These are phyloP conservation scores for Coregonus ussuriensis DNA, from an alignment of 2,797 vertebrate genomes.

Conservation along the genomic window DNA sequence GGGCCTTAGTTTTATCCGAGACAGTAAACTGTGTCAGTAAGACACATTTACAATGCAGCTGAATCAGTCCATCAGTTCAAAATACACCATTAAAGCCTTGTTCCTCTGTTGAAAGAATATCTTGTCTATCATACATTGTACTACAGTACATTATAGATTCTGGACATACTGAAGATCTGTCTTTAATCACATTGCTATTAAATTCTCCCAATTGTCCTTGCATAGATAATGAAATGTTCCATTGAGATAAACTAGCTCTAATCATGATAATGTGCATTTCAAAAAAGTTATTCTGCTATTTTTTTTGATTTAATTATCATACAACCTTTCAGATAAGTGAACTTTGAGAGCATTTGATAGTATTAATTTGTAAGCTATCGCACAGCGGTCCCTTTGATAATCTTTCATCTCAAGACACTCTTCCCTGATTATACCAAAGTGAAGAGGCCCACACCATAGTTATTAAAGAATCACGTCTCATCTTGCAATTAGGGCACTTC, in stretches of 20 bases:
- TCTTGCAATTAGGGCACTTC: conserved; percentile 66
- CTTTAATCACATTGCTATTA: conserved; percentile 1
- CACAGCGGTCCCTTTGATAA: conserved; percentile 66
- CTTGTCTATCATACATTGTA: neutral
- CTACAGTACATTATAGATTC: neutral
- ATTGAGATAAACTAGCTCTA: conserved; percentile 40
- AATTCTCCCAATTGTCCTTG: conserved; percentile 1
- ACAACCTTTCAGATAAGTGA: conserved; percentile 67
- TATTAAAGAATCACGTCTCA: conserved; percentile 74
- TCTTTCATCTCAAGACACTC: conserved; percentile 71
- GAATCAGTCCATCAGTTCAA: neutral
- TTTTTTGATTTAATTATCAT: conserved; percentile 65
- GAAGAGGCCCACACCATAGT: conserved; percentile 69
- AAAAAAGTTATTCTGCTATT: conserved; percentile 35
- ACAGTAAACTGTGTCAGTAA: neutral
- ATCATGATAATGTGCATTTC: conserved; percentile 50
- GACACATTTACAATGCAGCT: neutral
- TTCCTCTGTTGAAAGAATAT: neutral
- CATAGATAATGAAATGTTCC: conserved; percentile 29
- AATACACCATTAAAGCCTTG: conserved; percentile 2
- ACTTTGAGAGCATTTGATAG: conserved; percentile 66
- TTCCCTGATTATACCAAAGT: conserved; percentile 72
- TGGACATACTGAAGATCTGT: neutral
- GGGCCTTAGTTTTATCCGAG: too few relatives aligned
- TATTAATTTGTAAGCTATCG: conserved; percentile 61